These are phyloP conservation scores for Sciurus carolinensis DNA, from an alignment of 2,797 vertebrate species.

Conservation along the genomic window DNA sequence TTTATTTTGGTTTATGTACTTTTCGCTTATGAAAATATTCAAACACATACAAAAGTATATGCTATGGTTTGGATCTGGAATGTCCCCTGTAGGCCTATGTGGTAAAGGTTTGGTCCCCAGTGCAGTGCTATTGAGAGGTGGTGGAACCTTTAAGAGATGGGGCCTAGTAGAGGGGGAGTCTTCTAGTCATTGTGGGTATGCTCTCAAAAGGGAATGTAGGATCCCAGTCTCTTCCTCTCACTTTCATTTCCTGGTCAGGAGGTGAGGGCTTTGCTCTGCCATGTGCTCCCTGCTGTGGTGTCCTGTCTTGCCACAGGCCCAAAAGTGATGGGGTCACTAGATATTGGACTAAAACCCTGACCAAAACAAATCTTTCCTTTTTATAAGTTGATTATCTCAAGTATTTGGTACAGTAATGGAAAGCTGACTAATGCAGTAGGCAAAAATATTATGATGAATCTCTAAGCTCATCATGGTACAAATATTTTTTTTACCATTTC, in stretches of 20 bases:
- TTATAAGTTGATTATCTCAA: background rate
- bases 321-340: background rate
- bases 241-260: background rate
- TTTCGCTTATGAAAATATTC: slow-evolving; percentile 46
- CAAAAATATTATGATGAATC: slow-evolving; percentile 34
- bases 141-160: background rate
- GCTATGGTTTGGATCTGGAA: background rate
- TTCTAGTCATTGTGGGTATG: background rate
- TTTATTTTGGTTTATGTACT: slow-evolving; percentile 31
- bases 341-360: background rate
- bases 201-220: background rate
- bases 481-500: slow-evolving; percentile 14
- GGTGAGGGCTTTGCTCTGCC: background rate
- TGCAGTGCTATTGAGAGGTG: background rate
- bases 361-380: background rate
- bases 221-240: background rate
- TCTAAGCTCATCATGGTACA: background rate
- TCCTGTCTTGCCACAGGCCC: no score
- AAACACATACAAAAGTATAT: slow-evolving; percentile 35
- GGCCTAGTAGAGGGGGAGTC: background rate
- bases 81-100: background rate
- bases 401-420: background rate
- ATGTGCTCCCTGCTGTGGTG: background rate
- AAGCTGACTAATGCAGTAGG: background rate
- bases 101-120: background rate